These are phyloP conservation scores for Zeuzera pyrina DNA, from an alignment of 2,888 invertebrate genomes.

Conservation along the genomic window DNA sequence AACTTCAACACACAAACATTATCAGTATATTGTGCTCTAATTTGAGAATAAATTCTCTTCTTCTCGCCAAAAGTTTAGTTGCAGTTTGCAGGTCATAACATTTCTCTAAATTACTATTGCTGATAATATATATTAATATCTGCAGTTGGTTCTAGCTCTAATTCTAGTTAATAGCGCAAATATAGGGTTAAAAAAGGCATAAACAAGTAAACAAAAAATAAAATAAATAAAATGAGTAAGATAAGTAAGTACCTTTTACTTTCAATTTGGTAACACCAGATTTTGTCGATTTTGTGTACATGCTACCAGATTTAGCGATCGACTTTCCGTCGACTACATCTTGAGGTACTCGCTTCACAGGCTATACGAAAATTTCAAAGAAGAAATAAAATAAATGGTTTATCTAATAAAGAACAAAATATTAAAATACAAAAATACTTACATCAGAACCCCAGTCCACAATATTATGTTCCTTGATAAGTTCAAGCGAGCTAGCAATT, in stretches of 20 bases:
- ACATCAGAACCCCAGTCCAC: conserved; percentile 90
- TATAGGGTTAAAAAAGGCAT: no score
- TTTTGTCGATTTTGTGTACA: conserved; percentile 63
- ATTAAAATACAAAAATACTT: conserved; percentile 31
- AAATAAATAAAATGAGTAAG: conserved; percentile 2
- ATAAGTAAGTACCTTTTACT: conserved; percentile 45
- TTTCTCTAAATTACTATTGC: no score
- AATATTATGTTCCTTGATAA: conserved; percentile 81
- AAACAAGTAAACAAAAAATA: no score
- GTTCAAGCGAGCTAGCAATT: conserved; percentile 73
- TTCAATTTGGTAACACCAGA: conserved; percentile 51
- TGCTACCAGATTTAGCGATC: conserved; percentile 72
- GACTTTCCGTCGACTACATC: conserved; percentile 72
- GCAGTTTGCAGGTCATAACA: no score
- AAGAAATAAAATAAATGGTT: background rate
- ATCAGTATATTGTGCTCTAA: no score
- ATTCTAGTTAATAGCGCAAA: no score
- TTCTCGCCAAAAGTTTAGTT: no score
- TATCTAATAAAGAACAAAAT: conserved; percentile 1
- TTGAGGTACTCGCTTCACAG: conserved; percentile 61
- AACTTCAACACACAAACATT: no score
- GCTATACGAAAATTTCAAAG: conserved; percentile 31
- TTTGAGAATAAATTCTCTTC: no score
- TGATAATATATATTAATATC: no score
- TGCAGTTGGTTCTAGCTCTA: no score